Conservation (phyloP, 1,140 invertebrate genomes). For the Andricus grossulariae region DNA sequence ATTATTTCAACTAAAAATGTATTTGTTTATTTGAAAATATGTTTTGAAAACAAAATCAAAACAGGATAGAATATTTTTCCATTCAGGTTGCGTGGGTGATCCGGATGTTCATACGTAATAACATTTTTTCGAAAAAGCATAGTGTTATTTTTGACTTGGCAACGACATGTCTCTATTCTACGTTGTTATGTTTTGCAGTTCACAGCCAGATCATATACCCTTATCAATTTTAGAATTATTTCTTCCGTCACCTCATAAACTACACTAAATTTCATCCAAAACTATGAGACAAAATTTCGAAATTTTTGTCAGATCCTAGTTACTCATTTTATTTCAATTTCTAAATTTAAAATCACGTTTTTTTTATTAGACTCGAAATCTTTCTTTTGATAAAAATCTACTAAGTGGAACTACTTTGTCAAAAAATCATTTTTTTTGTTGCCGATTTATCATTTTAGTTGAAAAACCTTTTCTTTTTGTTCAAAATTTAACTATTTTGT, state of each 20-base stretch:
- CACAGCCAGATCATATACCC: neutral
- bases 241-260: neutral
- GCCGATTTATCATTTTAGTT: too few species aligned
- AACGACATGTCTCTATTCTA: conserved; percentile 6
- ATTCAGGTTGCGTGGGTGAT: neutral
- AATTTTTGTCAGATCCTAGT: too few species aligned
- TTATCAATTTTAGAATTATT: neutral
- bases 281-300: too few species aligned
- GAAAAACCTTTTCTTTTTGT: too few species aligned
- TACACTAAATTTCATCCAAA: neutral
- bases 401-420: too few species aligned
- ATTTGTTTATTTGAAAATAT: neutral
- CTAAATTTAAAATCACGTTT: too few species aligned
- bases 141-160: conserved; percentile 20
- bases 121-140: neutral
- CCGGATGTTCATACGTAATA: conserved; percentile 2
- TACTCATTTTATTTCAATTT: too few species aligned
- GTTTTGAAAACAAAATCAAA: conserved; percentile 3
- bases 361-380: too few species aligned
- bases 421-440: too few species aligned
- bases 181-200: neutral
- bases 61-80: neutral
- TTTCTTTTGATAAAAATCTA: too few species aligned
- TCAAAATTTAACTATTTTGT: too few species aligned
- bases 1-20: too few species aligned